Evolutionary conservation across 2,888 invertebrate genomes (phyloP), one percentile per base, ranked within the genome.

Genomic region (Cristatella mucedo): DNA sequence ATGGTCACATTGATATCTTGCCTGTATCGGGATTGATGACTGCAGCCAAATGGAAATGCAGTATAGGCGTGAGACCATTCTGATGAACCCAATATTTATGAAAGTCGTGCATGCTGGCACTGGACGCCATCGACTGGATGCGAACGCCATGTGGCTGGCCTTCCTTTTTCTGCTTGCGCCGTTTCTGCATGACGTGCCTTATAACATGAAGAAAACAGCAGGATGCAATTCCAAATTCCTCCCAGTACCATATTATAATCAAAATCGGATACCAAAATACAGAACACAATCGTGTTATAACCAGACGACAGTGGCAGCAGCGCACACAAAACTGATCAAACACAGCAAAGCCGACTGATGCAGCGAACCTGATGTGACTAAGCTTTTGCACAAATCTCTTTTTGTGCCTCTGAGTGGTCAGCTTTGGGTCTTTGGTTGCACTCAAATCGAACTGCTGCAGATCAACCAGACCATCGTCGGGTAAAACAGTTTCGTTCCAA

Each of bases 321-420:
- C n/a, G n/a, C n/a, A n/a, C n/a, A n/a, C n/a, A n/a, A n/a, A n/a
- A n/a, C n/a, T n/a, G n/a, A n/a, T n/a, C n/a, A n/a, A n/a, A n/a
- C n/a, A n/a, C n/a, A n/a, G n/a, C n/a, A n/a, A n/a, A n/a, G n/a
- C n/a, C n/a, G n/a, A n/a, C n/a, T n/a, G n/a, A n/a, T n/a, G n/a
- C n/a, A n/a, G n/a, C n/a, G n/a, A n/a, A 85, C 85, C 89, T 89
- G 81, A 93, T 91, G 58, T 91, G 91, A 68, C 89, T 91, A 37
- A 93, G 73, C 33, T 89, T 76, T 66, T 91, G 87, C 80, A 93
- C 83, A 63, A 93, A 87, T 44, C 87, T 76, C 66, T 89, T 87
- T 63, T 91, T 89, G 68, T 93, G 91, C 21, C 84, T 74, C 61
- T 89, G 87, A 48, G 87, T 86, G 47, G 86, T 76, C 67, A 82